Conservation (phyloP, 2,797 vertebrate genomes). For the Alectoris magna region DNA sequence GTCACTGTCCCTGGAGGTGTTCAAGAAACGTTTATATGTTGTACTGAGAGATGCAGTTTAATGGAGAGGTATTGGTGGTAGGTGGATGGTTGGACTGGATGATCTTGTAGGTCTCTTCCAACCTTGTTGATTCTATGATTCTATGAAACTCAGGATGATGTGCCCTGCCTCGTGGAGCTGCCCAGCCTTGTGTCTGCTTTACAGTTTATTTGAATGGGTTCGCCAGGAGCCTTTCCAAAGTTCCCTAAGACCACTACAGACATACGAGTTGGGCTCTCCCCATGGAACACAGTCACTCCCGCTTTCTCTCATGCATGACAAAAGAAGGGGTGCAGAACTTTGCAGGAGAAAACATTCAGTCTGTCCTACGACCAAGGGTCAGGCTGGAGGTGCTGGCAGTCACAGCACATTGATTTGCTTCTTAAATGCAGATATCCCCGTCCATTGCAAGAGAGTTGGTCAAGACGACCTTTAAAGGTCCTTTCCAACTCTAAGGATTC, state of each 20-base stretch:
- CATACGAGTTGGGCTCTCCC: accelerated
- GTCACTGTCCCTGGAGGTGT: no score
- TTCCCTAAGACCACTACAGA: not conserved
- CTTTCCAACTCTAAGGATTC: no score
- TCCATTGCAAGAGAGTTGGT: no score
- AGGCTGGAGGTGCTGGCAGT: not conserved
- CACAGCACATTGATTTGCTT: not conserved
- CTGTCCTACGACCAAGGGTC: not conserved
- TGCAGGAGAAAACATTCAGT: not conserved
- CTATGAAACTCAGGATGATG: not conserved
- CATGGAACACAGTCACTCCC: accelerated
- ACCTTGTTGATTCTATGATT: no score
- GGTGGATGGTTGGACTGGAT: no score
- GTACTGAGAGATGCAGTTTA: no score
- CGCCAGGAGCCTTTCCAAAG: not conserved
- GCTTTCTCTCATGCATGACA: accelerated
- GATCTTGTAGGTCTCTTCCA: no score
- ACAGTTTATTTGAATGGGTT: not conserved
- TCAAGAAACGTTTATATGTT: no score
- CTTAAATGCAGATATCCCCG: not conserved
- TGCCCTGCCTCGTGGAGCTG: not conserved
- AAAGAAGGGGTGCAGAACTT: not conserved
- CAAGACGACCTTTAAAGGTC: no score
- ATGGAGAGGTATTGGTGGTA: no score
- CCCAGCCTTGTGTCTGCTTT: not conserved